Evolutionary conservation across 2,113 vertebrate species (phyloP).

Genomic region (Fregetta grallaria): DNA sequence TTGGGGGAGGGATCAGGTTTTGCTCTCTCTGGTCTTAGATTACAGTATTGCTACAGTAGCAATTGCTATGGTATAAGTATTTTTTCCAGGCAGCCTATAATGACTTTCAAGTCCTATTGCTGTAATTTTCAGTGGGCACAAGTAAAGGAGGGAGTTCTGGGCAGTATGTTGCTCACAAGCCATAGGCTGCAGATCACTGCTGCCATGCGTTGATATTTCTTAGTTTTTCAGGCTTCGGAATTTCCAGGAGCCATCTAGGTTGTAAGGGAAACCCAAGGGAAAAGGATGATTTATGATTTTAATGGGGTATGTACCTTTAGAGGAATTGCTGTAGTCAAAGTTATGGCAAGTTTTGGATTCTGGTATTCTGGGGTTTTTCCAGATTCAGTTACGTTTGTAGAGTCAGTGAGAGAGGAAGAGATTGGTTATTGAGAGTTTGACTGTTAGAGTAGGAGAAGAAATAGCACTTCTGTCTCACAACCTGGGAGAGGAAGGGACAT

Average conservation of each 20-base stretch:
- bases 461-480: not conserved
- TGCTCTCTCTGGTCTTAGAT: not conserved
- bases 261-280: not conserved
- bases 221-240: not conserved
- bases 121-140: not conserved
- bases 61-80: not conserved
- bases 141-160: not conserved
- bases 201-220: not conserved
- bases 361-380: not conserved
- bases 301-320: not conserved
- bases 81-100: not conserved
- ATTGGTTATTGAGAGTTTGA: not conserved
- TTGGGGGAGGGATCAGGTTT: not conserved
- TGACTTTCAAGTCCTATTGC: not conserved
- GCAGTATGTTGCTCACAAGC: not conserved
- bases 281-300: not conserved
- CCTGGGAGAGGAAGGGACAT: not conserved
- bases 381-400: not conserved
- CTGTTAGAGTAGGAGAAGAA: not conserved
- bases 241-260: not conserved
- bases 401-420: not conserved
- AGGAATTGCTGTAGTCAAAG: not conserved
- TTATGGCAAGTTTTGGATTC: not conserved
- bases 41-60: not conserved
- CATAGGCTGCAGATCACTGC: not conserved